Conservation (phyloP, 2,113 vertebrate genomes). For the Hucho hucho region DNA sequence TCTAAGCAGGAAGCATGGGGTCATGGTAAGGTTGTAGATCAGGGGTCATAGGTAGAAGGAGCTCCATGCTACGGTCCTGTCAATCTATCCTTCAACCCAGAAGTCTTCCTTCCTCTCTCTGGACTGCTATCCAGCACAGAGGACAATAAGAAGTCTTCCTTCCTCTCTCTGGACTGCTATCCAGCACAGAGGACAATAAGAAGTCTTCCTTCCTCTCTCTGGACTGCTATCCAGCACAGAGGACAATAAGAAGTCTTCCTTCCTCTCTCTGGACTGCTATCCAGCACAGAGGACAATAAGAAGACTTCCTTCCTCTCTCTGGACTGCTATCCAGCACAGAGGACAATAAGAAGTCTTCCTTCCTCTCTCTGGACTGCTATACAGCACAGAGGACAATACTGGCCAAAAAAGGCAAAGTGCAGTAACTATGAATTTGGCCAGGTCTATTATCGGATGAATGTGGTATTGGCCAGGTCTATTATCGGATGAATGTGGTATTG, state of each 20-base stretch:
- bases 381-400: too few relatives aligned
- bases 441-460: too few relatives aligned
- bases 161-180: constrained; percentile 65
- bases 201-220: constrained; percentile 66
- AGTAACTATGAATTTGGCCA: too few relatives aligned
- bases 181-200: constrained; percentile 29
- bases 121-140: constrained; percentile 51
- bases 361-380: constrained; percentile 65
- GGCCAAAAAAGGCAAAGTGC: too few relatives aligned
- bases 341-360: constrained; percentile 69
- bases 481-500: too few relatives aligned
- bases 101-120: constrained; percentile 66
- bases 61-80: constrained; percentile 74
- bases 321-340: constrained; percentile 51
- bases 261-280: constrained; percentile 65
- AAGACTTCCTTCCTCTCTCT: constrained; percentile 66
- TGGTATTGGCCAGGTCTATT: too few relatives aligned
- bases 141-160: constrained; percentile 57
- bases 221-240: constrained; percentile 51
- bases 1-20: constrained; percentile 48
- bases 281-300: constrained; percentile 29
- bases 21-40: constrained; percentile 12
- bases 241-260: constrained; percentile 69
- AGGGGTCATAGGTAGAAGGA: constrained; percentile 3
- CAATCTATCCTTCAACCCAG: constrained; percentile 62